Percentiles rank a stretch among this genome's conserved stretches.
Evolutionary conservation across 2,797 vertebrate species (phyloP).

Genomic region (Lophotriccus pileatus): DNA sequence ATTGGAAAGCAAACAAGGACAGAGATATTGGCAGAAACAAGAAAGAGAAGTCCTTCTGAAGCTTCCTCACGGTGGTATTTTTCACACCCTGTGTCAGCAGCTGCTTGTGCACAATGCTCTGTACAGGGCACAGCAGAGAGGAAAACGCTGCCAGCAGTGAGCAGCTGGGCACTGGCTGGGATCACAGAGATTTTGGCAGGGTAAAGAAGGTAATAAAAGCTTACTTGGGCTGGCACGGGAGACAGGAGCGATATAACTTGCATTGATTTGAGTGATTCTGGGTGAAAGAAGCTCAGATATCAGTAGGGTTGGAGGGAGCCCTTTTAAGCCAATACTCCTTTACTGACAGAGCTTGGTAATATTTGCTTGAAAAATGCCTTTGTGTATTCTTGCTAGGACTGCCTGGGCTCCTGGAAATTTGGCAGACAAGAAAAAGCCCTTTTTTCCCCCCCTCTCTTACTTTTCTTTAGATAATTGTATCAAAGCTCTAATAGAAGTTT

Average conservation of each 20-base stretch:
- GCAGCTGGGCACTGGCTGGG: neutral
- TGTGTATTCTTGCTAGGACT: neutral
- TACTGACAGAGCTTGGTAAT: conserved; percentile 5
- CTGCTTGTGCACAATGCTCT: neutral
- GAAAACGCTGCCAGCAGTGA: neutral
- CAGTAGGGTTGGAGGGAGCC: neutral
- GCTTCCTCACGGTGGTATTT: neutral
- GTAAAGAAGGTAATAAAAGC: neutral
- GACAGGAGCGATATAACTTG: conserved; percentile 9
- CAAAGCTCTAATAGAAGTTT: neutral
- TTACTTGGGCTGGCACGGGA: neutral
- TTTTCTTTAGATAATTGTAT: neutral
- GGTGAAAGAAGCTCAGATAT: conserved; percentile 1
- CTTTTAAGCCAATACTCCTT: conserved; percentile 25
- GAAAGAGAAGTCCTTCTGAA: neutral
- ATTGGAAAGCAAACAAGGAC: conserved; percentile 50
- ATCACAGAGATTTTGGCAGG: neutral
- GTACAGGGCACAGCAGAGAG: neutral
- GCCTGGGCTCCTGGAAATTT: neutral
- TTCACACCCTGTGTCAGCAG: neutral
- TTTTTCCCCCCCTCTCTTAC: rapidly evolving
- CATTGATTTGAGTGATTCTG: conserved; percentile 7
- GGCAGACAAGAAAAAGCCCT: neutral
- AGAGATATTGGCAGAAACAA: conserved; percentile 1
- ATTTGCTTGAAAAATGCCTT: conserved; percentile 29